These are phyloP conservation scores for Penaeus monodon DNA, from an alignment of 2,888 invertebrate genomes.

Conservation along the genomic window DNA sequence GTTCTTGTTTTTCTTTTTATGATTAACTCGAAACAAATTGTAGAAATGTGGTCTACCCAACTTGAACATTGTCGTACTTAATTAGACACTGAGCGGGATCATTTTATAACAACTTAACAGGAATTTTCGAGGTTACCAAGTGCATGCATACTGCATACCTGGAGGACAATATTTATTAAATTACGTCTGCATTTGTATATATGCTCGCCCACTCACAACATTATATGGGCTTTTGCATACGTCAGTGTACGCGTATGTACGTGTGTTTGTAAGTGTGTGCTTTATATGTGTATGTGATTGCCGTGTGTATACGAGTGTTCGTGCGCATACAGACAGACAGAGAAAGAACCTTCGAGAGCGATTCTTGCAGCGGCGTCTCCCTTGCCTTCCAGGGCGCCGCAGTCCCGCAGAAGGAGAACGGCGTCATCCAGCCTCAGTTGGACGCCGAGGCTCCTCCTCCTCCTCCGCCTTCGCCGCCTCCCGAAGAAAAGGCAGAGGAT, in stretches of 20 bases:
- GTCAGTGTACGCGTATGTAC: too few species aligned
- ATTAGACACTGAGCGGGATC: too few species aligned
- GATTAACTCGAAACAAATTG: too few species aligned
- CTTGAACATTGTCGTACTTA: too few species aligned
- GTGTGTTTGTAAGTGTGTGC: not conserved
- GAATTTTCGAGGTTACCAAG: too few species aligned
- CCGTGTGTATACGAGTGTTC: not conserved
- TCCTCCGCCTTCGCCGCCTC: too few species aligned
- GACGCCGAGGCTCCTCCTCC: not conserved
- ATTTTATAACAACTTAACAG: too few species aligned
- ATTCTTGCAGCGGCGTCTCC: too few species aligned
- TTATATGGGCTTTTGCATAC: not conserved
- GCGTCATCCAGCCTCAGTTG: not conserved
- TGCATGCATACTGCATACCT: too few species aligned
- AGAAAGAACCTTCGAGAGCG: not conserved
- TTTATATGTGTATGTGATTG: not conserved
- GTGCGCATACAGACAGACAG: not conserved
- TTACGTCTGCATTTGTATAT: not conserved
- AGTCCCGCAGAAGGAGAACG: not conserved
- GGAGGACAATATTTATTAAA: not conserved
- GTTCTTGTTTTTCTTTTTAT: too few species aligned
- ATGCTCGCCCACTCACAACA: not conserved
- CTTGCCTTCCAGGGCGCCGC: not conserved
- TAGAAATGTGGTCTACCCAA: too few species aligned
- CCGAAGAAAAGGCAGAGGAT: not conserved